These are phyloP conservation scores for Oenanthe melanoleuca DNA, from an alignment of 2,113 vertebrate genomes.

Conservation along the genomic window DNA sequence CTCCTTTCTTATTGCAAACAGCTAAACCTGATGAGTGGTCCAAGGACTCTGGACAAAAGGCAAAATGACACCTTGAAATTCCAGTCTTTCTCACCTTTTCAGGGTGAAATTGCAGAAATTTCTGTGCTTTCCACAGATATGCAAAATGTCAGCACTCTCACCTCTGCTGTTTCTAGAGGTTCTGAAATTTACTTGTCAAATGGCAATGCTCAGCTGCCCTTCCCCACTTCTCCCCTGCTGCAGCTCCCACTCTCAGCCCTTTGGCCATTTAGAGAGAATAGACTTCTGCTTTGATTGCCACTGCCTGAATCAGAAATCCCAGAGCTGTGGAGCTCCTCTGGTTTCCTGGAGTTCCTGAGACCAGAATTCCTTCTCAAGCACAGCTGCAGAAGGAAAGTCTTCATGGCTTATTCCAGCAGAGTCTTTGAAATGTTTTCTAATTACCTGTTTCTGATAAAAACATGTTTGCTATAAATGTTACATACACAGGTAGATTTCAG, in stretches of 20 bases:
- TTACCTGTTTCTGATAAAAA: not conserved
- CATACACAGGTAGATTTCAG: not conserved
- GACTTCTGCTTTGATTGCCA: not conserved
- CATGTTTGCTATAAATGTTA: accelerated
- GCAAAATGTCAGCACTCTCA: not conserved
- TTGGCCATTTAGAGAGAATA: not conserved
- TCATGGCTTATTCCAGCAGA: not conserved
- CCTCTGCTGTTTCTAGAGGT: not conserved
- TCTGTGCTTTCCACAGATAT: not conserved
- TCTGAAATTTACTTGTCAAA: not conserved
- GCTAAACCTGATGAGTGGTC: not conserved
- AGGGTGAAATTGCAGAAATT: not conserved
- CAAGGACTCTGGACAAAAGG: not conserved
- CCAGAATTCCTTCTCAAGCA: not conserved
- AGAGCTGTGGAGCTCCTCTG: not conserved
- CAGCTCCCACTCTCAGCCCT: not conserved
- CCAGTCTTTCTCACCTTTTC: not conserved
- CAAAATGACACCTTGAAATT: not conserved
- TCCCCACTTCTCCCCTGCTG: not conserved
- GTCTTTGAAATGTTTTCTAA: not conserved
- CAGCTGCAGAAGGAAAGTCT: not conserved
- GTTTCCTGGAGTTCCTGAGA: not conserved
- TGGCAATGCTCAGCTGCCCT: not conserved
- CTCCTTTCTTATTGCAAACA: not conserved
- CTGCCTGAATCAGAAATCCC: not conserved